Percentiles rank a stretch among this genome's conserved stretches.
phyloP scores from a whole-genome alignment of 2,888 invertebrate genomes.

The Cheilosia vernalis region DNA sequence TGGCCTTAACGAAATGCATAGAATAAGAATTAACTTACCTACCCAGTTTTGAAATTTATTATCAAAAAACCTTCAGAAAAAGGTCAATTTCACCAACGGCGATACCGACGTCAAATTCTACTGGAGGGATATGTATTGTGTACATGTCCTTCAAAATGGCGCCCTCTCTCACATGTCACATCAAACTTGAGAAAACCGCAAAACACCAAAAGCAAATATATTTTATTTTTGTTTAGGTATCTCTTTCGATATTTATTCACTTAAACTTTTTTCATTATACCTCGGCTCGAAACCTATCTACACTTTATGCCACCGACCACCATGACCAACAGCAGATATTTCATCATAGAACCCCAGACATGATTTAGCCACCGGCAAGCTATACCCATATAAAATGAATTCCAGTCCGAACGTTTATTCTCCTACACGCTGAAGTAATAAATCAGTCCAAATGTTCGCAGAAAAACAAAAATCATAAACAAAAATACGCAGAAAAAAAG shows the following conservation, averaged over 20 bases:
- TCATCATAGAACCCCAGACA: constrained; percentile 21
- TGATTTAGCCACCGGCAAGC: constrained; percentile 22
- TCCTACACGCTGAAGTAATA: constrained; percentile 23
- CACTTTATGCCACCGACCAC: neutral
- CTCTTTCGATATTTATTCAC: constrained; percentile 27
- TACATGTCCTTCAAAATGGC: constrained; percentile 9
- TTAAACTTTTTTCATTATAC: constrained; percentile 29
- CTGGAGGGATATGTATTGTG: neutral
- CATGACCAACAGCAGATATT: constrained; percentile 11
- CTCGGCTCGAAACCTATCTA: constrained; percentile 7
- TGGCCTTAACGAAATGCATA: neutral
- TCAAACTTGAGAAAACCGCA: constrained; percentile 3
- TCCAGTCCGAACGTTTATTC: constrained; percentile 10
- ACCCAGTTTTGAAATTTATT: constrained; percentile 3
- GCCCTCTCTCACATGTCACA: neutral
- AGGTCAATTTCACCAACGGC: neutral
- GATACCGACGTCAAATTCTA: neutral
- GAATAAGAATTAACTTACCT: neutral
- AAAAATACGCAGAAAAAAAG: constrained; percentile 2
- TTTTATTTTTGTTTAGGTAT: constrained; percentile 33
- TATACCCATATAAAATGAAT: constrained; percentile 33
- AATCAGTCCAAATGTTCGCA: constrained; percentile 51
- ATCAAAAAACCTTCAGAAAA: neutral
- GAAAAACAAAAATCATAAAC: constrained; percentile 10
- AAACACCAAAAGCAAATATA: neutral